Evolutionary conservation across 2,888 invertebrate genomes (phyloP), one percentile per base, ranked within the genome.

Genomic region (Leucophenga maculata): DNA sequence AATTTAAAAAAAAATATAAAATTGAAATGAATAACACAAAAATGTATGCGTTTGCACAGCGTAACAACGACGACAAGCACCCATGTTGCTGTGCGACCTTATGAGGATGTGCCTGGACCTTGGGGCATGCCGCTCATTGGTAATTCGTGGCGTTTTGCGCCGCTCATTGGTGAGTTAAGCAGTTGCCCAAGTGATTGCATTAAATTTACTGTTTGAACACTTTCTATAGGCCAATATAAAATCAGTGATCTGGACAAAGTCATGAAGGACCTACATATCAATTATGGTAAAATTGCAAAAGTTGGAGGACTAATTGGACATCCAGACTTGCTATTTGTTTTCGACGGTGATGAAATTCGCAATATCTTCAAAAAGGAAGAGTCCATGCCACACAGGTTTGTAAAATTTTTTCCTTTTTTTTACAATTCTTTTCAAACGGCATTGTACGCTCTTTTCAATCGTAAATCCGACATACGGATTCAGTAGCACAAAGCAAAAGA

Each of bases 111-210:
- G 84, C 95, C 95, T 3, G 95, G 95, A 20, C 94, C 94, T 18
- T 92, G 90, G 88, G 92, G 92, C 65, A 86, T 94, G 83, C 94
- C 94, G 0, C 69, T 94, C 60, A 89, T 95, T 65, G 95, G 95
- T 68, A 95, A 95, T 86, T 92, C 94, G 3, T 95, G 95, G 95
- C 90, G 94, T 75, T 94, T 95, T 87, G 93, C 94, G 65, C 91
- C 93, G 6, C 79, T 91, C 69, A 91, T 93, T 80, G 93, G 93
- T 92, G 50, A 50, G 16, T 50, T 1, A 11, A 39, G 39, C 11
- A 39, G 39, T 39, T 11, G 39, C 8, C 39, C 3, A 11, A 6
- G 11, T 11, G 8, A 8, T 39, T 11, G 39, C 39, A 11, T 1
- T 1, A 9, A 13, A 32, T 67, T 52, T 16, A 52, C 67, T 55